Evolutionary conservation across 2,113 vertebrate species (phyloP).

Genomic region (Etheostoma spectabile): DNA sequence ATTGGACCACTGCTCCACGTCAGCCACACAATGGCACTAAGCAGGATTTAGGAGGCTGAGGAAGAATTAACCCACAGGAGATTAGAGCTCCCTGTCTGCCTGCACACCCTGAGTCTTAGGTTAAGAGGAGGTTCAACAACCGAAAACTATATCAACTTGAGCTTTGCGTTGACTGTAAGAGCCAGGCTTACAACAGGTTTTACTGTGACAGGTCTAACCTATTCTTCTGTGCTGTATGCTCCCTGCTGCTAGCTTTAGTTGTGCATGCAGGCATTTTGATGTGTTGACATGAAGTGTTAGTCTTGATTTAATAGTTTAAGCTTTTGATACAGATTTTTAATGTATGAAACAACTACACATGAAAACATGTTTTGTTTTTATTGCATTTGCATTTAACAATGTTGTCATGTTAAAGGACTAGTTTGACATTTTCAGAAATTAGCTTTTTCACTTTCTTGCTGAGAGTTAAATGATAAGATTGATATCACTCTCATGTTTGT

Average conservation of each 20-base stretch:
- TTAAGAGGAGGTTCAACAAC: constrained; percentile 68
- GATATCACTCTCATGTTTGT: no score
- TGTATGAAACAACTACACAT: neutral
- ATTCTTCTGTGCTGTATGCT: neutral
- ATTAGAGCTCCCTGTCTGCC: constrained; percentile 75
- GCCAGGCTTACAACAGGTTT: constrained; percentile 25
- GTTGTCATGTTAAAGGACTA: neutral
- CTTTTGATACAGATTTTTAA: neutral
- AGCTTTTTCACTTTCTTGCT: no score
- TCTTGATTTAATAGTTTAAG: neutral
- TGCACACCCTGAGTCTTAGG: constrained; percentile 56
- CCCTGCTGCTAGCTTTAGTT: neutral
- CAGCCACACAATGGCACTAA: constrained; percentile 80
- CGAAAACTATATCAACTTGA: constrained; percentile 56
- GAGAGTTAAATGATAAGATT: no score
- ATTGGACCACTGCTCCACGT: constrained; percentile 70
- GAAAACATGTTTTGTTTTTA: neutral
- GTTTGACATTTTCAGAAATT: neutral
- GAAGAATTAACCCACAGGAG: constrained; percentile 77
- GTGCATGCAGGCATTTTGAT: neutral
- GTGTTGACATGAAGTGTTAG: neutral
- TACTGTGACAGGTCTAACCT: constrained; percentile 3
- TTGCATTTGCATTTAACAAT: neutral
- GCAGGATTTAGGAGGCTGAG: constrained; percentile 81
- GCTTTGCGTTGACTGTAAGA: constrained; percentile 4